Base-by-base conservation (phyloP, 2,888 invertebrate genomes). In the Pyrocoelia pectoralis region DNA sequence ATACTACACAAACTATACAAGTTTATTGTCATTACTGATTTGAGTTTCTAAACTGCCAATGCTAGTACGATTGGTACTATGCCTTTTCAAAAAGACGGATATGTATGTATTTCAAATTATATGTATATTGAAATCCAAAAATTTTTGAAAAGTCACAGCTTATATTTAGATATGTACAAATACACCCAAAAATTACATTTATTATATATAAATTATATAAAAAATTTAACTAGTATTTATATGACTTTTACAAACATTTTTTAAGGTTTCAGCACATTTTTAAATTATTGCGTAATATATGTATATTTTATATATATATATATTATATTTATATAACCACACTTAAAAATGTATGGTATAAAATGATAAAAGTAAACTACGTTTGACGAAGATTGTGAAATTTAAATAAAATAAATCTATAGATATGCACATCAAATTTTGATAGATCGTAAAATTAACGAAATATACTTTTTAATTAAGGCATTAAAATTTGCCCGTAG, bases 161-260 rank as follows among this genome's bases (percentile, higher is more conserved):
- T 57, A 49, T 24, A 49, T 52, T 43, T 61, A 62, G 67, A 70
- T 76, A 76, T 74, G 70, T 75, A 75, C 74, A 74, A 74, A 66
- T 76, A 77, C 76, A 78, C 74, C 69, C 73, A 76, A 77, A 77
- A 76, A 77, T 75, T 76, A 76, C 74, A 73, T 73, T 74, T 74
- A 74, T 74, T 67, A 72, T 72, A 73, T 75, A 78, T 78, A 78
- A 78, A 79, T 78, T 77, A 78, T 78, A 78, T 78, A 74, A 77
- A 78, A 76, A 78, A 78, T 77, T 75, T 74, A 79, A 78, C 79
- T 78, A 78, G 73, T 72, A 71, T 70, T 73, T 73, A 68, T 72
- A 70, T 68, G 68, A 65, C 67, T 65, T 69, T 68, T 70, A 70
- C 68, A 70, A 68, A 67, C 65, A 68, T 66, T 67, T 65, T 61